These are phyloP conservation scores for Melanocharis versteri DNA, from an alignment of 2,113 vertebrate genomes.

Conservation along the genomic window DNA sequence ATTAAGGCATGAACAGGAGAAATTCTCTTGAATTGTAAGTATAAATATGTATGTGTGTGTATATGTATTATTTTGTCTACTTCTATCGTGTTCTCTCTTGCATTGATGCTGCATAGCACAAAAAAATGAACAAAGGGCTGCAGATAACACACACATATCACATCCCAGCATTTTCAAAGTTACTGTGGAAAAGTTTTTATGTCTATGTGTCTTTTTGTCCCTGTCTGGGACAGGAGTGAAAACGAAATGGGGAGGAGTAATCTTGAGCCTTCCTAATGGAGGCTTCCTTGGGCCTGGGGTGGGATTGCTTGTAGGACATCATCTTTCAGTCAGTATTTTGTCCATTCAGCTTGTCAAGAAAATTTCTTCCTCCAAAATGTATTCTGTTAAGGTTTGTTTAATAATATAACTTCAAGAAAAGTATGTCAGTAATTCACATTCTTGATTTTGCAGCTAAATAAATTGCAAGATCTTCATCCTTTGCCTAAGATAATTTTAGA, in stretches of 20 bases:
- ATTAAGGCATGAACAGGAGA: not conserved
- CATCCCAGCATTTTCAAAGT: not conserved
- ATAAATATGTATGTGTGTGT: not conserved
- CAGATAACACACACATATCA: not conserved
- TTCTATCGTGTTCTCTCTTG: not conserved
- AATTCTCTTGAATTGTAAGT: not conserved
- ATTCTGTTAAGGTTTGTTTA: not conserved
- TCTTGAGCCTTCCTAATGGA: not conserved
- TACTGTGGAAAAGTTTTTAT: not conserved
- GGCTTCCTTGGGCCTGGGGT: not conserved
- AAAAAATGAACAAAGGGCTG: not conserved
- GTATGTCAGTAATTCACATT: not conserved
- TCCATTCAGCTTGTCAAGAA: not conserved
- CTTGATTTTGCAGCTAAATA: slow-evolving; percentile 75
- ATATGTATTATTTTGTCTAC: not conserved
- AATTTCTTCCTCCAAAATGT: not conserved
- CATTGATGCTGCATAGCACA: not conserved
- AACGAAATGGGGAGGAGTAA: not conserved
- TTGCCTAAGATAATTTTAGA: slow-evolving; percentile 89
- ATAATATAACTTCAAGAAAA: not conserved
- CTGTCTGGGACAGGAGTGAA: not conserved
- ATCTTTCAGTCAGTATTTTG: not conserved
- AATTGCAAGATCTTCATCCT: slow-evolving; percentile 86
- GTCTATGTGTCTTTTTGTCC: not conserved
- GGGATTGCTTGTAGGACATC: not conserved